Evolutionary conservation across 2,113 vertebrate genomes (phyloP), one percentile per base, ranked within the genome.

Genomic region (Terrapene triunguis): DNA sequence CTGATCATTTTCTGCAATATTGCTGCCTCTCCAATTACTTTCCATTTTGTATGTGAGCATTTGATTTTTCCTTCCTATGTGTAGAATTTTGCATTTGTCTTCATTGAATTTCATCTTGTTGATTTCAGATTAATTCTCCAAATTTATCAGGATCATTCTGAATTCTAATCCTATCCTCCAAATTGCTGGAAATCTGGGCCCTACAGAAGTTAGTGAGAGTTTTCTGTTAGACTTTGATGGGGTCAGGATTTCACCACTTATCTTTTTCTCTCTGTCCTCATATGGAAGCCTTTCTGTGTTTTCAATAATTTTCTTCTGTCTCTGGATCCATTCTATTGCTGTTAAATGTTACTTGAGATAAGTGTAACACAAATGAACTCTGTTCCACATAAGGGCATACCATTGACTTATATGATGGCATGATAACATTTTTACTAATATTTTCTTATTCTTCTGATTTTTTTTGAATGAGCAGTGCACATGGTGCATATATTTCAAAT

Each of bases 281-380:
- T 3, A n/a, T 42, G 2, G 42, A 88, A 48, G 2, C 32, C 5
- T 80, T 88, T 84, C 5, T 1, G 19, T n/a, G 79, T 29, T 6
- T 80, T 51, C 24, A 82, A 79, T 47, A 51, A 21, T 42, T 80
- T 27, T 38, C 74, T 50, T 62, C 8, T 84, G 35, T 65, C 82
- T 59, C n/a, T 62, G 4, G 24, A 57, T 82, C 53, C 6, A 17
- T 55, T 76, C 35, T 82, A 78, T 54, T 38, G 53, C 8, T 50
- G 10, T 14, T 89, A 22, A 85, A 79, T 78, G 1, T 4, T 32
- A 5, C 25, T 79, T 79, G 50, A 85, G 82, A 78, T 22, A 89
- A 44, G 6, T 2, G 27, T 12, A 44, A 22, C 0, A 0, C 4
- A 78, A 44, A 47, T 47, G 24, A 78, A 78, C 13, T 44, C 42